Evolutionary conservation across 2,797 vertebrate genomes (phyloP), one percentile per base, ranked within the genome.

Genomic region (Lacerta agilis): DNA sequence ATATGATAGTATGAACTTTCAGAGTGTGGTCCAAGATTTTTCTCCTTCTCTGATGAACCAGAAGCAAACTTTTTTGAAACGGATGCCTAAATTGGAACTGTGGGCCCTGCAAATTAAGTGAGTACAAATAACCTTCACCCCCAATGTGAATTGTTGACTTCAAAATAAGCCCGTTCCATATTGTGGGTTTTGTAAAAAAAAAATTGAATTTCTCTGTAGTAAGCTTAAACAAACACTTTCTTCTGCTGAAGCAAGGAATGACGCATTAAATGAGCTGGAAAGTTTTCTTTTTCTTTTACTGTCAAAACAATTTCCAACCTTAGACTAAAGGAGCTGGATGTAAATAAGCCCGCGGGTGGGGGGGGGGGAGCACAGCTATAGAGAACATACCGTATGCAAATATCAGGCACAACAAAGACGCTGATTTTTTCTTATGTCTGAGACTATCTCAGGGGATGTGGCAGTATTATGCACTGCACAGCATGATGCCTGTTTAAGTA

Each of bases 401-500:
- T 15, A 84, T 45, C 93, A 94, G 69, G 90, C 41, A 66, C 6
- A 61, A 91, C 72, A 88, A 92, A 93, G 87, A 1, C 7, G 75
- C 15, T 69, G 25, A 10, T 79, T 33, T 58, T 18, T 61, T 82
- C 27, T 79, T n/a, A 58, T 69, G 20, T 17, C 23, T 84, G 61
- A 64, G 91, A 83, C 3, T n/a, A 41, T 86, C 88, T 33, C 82
- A 78, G 71, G 38, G 89, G 69, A 84, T 64, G 45, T 1, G 89
- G 55, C 9, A 29, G 11, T 76, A 2, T 87, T 41, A 79, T 29
- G 76, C 11, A 75, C 64, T 79, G 25, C 38, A 18, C 69, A 82
- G 72, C 69, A 85, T 77, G 29, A 25, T 71, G 11, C 11, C 75
- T 71, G 4, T 64, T 72, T 86, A 85, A 87, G 83, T 87, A 79